Percentiles rank a stretch among this genome's conserved stretches.
These are phyloP conservation scores for Myotis myotis DNA, from an alignment of 2,797 vertebrate species.

Conservation along the genomic window DNA sequence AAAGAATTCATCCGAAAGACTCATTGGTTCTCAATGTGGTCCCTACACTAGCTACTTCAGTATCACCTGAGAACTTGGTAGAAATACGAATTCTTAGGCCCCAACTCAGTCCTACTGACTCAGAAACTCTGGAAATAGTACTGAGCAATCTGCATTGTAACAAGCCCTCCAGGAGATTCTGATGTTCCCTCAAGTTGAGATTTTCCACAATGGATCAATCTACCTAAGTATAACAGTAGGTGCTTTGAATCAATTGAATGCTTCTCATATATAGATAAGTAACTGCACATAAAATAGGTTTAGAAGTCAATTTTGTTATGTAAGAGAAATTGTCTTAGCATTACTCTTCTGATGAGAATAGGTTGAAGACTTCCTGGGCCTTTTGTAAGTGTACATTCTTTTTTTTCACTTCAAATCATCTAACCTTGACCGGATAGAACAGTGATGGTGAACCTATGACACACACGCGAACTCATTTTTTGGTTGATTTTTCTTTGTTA, in stretches of 20 bases:
- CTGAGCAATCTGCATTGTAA: background rate
- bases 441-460: background rate
- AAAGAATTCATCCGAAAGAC: background rate
- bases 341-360: background rate
- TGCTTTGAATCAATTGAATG: background rate
- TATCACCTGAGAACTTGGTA: background rate
- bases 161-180: background rate
- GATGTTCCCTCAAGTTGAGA: background rate
- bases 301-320: background rate
- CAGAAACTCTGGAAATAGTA: background rate
- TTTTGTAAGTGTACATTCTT: background rate
- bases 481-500: no score
- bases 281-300: background rate
- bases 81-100: background rate
- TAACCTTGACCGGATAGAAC: background rate
- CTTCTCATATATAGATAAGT: background rate
- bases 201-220: background rate
- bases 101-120: background rate
- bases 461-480: no score
- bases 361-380: background rate
- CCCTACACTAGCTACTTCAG: background rate
- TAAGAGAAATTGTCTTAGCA: background rate
- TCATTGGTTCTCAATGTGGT: background rate
- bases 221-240: background rate
- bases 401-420: slow-evolving; percentile 35